Evolutionary conservation across 2,888 invertebrate species (phyloP).

Genomic region (Cynaeus angustus): DNA sequence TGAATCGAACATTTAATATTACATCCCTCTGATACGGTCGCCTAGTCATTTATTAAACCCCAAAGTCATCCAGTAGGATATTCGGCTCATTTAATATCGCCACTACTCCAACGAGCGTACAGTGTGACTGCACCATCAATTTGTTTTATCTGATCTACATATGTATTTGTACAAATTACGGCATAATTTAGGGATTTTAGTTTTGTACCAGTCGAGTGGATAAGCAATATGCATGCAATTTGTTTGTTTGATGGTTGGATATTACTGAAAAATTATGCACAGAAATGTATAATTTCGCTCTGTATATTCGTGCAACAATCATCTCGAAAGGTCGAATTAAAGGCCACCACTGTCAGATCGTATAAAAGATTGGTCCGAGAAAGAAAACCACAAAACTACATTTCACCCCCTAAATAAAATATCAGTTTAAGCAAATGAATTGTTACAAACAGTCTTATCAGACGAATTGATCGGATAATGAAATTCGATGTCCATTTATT

Average conservation of each 20-base stretch:
- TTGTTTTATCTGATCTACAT: conserved; percentile 61
- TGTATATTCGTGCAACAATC: conserved; percentile 13
- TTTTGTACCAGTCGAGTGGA: conserved; percentile 25
- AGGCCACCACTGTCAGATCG: conserved; percentile 14
- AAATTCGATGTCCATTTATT: conserved; percentile 40
- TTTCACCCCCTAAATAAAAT: conserved; percentile 39
- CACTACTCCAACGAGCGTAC: conserved; percentile 11
- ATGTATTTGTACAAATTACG: conserved; percentile 60
- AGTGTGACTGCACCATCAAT: conserved; percentile 56
- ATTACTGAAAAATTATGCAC: conserved; percentile 33
- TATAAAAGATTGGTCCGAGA: not conserved
- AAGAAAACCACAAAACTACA: conserved; percentile 15
- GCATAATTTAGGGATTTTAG: conserved; percentile 56
- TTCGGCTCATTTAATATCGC: conserved; percentile 27
- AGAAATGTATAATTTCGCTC: conserved; percentile 30
- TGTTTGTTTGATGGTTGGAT: conserved; percentile 30
- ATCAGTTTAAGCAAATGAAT: conserved; percentile 32
- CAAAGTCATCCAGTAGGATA: conserved; percentile 32
- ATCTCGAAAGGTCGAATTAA: conserved; percentile 27
- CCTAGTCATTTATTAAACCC: conserved; percentile 45
- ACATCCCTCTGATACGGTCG: conserved; percentile 30
- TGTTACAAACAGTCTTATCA: conserved; percentile 4
- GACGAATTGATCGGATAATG: conserved; percentile 36
- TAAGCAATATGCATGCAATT: conserved; percentile 28
- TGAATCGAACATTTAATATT: conserved; percentile 60